A percentile compares a stretch with the other conserved stretches of the same genome.
phyloP scores from a whole-genome alignment of 2,113 vertebrate genomes.

The Rhinoptilus africanus region DNA sequence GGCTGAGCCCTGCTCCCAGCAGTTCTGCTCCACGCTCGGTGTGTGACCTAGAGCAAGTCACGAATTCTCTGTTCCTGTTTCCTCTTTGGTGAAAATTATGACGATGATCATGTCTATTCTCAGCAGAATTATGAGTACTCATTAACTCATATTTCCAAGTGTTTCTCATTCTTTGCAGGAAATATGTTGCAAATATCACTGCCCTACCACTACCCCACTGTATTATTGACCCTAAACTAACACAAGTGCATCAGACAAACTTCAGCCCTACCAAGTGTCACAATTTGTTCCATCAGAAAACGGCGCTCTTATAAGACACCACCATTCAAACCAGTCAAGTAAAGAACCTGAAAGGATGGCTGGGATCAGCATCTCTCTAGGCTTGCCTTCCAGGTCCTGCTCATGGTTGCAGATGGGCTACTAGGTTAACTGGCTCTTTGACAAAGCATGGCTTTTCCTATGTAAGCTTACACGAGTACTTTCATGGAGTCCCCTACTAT shows the following conservation, averaged over 20 bases:
- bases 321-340: not conserved
- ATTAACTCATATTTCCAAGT: not conserved
- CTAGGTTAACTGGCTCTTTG: not conserved
- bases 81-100: slow-evolving; percentile 24
- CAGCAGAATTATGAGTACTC: not conserved
- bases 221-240: not conserved
- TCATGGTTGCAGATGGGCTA: not conserved
- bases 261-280: not conserved
- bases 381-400: not conserved
- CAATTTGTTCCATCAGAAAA: not conserved
- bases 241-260: not conserved
- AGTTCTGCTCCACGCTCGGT: not conserved
- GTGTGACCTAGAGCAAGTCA: slow-evolving; percentile 46
- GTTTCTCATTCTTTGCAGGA: not conserved
- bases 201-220: not conserved
- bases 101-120: not conserved
- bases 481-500: not conserved
- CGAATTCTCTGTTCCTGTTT: slow-evolving; percentile 45
- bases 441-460: not conserved
- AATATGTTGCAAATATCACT: not conserved
- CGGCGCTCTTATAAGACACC: not conserved
- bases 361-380: not conserved
- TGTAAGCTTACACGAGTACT: not conserved
- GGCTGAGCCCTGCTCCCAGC: not conserved
- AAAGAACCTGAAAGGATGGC: not conserved